Conservation (phyloP, 1,140 invertebrate species). For the Protaetia brevitarsis region DNA sequence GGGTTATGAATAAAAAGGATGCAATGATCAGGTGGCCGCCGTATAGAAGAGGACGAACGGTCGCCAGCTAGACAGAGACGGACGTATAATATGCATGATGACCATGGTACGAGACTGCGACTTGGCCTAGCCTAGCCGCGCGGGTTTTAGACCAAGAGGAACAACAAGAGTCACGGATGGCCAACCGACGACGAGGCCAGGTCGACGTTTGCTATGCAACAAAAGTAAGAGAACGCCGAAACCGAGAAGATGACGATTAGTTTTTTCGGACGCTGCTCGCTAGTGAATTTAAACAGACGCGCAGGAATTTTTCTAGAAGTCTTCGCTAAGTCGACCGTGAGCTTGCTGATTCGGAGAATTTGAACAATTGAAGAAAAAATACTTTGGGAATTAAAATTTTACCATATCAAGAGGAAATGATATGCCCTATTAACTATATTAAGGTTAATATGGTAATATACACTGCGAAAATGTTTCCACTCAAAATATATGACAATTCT, state of each 20-base stretch:
- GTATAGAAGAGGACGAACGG: neutral
- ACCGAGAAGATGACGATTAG: neutral
- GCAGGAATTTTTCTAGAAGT: too few species aligned
- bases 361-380: too few species aligned
- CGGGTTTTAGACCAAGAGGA: conserved; percentile 1
- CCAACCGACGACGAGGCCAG: neutral
- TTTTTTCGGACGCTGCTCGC: too few species aligned
- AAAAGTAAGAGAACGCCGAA: neutral
- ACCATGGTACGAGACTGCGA: conserved; percentile 24
- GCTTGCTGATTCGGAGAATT: too few species aligned
- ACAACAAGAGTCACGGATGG: conserved; percentile 19
- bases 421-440: too few species aligned
- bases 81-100: neutral
- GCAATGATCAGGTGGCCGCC: conserved; percentile 8
- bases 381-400: too few species aligned
- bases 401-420: too few species aligned
- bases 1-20: conserved; percentile 30
- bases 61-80: neutral
- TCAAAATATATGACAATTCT: too few species aligned
- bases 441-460: too few species aligned
- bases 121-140: conserved; percentile 25
- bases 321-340: too few species aligned
- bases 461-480: too few species aligned
- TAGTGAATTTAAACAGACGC: too few species aligned
- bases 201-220: conserved; percentile 7